A percentile compares a stretch with the other conserved stretches of the same genome.
phyloP scores from a whole-genome alignment of 2,888 invertebrate genomes.

The Trissolcus brochymenae region DNA sequence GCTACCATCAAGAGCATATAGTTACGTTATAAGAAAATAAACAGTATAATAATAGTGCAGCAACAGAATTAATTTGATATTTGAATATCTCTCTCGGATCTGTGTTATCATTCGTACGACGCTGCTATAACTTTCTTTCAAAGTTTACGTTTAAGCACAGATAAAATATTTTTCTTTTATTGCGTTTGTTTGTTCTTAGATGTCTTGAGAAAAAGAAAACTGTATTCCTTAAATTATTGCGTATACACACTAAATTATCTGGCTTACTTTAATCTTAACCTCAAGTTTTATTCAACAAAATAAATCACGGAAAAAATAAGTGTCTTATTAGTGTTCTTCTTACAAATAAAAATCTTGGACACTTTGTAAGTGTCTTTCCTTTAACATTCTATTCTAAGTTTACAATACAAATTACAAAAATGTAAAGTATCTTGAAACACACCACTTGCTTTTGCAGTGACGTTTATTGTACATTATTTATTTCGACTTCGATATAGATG shows the following conservation, averaged over 20 bases:
- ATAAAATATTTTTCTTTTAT: background rate
- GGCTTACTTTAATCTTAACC: too few relatives aligned
- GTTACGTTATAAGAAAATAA: conserved; percentile 1
- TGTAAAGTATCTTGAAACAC: too few relatives aligned
- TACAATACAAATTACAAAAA: too few relatives aligned
- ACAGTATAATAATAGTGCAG: background rate
- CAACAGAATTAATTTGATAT: background rate
- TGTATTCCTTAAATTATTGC: conserved; percentile 1
- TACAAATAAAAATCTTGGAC: too few relatives aligned
- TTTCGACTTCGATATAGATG: too few relatives aligned
- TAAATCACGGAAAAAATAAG: too few relatives aligned
- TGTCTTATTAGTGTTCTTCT: too few relatives aligned
- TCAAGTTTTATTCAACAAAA: too few relatives aligned
- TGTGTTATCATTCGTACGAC: background rate
- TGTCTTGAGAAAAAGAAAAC: background rate
- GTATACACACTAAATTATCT: background rate
- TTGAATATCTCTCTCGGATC: background rate
- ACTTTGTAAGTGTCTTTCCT: too few relatives aligned
- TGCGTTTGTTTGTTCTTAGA: conserved; percentile 2
- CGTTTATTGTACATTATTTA: too few relatives aligned
- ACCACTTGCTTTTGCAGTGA: too few relatives aligned
- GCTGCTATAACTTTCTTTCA: conserved; percentile 1
- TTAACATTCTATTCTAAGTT: too few relatives aligned
- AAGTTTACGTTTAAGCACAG: background rate
- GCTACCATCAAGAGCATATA: background rate